Evolutionary conservation across 2,888 invertebrate species (phyloP).

Genomic region (Cotesia congregata): DNA sequence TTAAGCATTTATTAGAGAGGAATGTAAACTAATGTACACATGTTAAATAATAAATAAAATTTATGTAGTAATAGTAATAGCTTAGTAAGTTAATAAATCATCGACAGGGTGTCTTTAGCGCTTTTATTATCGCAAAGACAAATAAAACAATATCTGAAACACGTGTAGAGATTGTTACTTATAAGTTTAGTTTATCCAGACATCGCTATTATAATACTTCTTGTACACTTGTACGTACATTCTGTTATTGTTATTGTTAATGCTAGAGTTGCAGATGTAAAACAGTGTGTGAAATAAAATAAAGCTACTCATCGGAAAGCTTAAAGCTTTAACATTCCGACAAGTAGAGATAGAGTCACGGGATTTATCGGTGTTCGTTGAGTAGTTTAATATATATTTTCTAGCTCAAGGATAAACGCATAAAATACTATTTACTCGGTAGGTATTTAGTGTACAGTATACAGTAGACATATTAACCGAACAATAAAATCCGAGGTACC

Average conservation of each 20-base stretch:
- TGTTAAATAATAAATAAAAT: too few relatives aligned
- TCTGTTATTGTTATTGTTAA: too few relatives aligned
- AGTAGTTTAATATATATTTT: slow-evolving; percentile 36
- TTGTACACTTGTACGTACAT: too few relatives aligned
- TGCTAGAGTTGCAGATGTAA: too few relatives aligned
- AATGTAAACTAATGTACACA: neutral
- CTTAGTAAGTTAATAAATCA: neutral
- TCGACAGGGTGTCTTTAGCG: neutral
- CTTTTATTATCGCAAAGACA: neutral
- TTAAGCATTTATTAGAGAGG: neutral
- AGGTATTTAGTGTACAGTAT: slow-evolving; percentile 27
- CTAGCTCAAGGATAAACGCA: slow-evolving; percentile 47
- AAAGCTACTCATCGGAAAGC: neutral
- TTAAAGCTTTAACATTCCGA: neutral
- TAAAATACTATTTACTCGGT: slow-evolving; percentile 40
- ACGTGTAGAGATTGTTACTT: neutral
- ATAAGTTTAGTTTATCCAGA: neutral
- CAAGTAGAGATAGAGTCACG: neutral
- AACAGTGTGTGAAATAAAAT: too few relatives aligned
- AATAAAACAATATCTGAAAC: neutral
- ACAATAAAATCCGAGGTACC: neutral
- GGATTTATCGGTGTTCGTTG: neutral
- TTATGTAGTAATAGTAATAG: neutral
- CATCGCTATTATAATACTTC: neutral
- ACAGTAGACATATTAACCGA: neutral